These are phyloP conservation scores for Alloscopus bannaensis DNA, from an alignment of 2,888 invertebrate genomes.

Conservation along the genomic window DNA sequence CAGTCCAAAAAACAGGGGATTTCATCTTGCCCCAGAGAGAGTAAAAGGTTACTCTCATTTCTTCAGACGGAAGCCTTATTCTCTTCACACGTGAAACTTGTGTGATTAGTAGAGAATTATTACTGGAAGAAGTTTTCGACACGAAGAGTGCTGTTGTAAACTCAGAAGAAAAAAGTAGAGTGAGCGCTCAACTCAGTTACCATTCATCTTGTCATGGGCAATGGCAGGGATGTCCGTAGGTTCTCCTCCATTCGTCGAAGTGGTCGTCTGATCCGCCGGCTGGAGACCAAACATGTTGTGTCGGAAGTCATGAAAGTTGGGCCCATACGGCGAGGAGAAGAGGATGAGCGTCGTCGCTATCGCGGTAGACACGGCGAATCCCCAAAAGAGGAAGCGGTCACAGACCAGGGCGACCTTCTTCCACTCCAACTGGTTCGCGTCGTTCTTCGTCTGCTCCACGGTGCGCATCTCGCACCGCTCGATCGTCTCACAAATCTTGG, in stretches of 20 bases:
- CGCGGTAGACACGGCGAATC: constrained; percentile 86
- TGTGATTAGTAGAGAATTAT: too few relatives aligned
- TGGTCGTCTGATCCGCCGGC: background rate
- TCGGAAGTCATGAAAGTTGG: constrained; percentile 71
- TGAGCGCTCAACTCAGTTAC: too few relatives aligned
- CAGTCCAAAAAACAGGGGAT: too few relatives aligned
- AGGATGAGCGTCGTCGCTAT: constrained; percentile 88
- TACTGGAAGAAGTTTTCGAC: too few relatives aligned
- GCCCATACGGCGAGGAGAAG: constrained; percentile 81
- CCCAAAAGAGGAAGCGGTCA: constrained; percentile 85
- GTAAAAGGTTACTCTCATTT: too few relatives aligned
- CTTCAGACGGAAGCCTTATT: too few relatives aligned
- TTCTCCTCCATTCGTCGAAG: background rate
- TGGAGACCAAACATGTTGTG: constrained; percentile 38
- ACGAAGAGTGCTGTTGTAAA: too few relatives aligned
- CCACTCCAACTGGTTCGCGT: constrained; percentile 90
- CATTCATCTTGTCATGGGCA: too few relatives aligned
- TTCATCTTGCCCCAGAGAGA: too few relatives aligned
- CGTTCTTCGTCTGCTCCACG: constrained; percentile 86
- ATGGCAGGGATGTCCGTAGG: background rate
- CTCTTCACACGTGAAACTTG: too few relatives aligned
- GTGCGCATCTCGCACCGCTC: constrained; percentile 88
- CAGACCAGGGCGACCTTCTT: constrained; percentile 88
- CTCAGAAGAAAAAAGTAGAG: too few relatives aligned
- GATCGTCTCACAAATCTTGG: constrained; percentile 84